Evolutionary conservation across 1,140 invertebrate genomes (phyloP), one percentile per base, ranked within the genome.

Genomic region (Mylabris phalerata): DNA sequence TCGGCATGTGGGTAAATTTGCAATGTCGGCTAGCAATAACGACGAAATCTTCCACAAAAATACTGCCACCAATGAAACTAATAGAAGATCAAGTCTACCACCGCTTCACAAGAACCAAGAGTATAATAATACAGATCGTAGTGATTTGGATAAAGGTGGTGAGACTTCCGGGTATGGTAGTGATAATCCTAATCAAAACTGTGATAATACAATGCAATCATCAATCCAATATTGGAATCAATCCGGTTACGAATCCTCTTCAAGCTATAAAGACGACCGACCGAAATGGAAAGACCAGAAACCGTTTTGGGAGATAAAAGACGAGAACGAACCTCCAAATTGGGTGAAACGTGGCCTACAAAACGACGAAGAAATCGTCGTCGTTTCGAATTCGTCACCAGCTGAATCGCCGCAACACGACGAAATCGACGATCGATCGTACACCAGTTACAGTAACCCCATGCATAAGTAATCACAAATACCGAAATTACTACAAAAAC

Each of bases 91-190:
- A 7, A 71, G 66, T 55, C 59, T 73, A 49, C 72, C 72, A 10
- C 71, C 72, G 13, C 60, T 73, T 6, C 60, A 64, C 50, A 64
- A 67, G 57, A 72, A 67, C 57, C 75, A 54, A 75, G 59, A 58
- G 48, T 67, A 64, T 7, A 58, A 63, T 32, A 45, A 46, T 10
- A 52, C 55, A 24, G 54, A 59, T 11, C 60, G 48, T 32, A 32
- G 54, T 39, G 69, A 71, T 9, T 68, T 65, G 48, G 76, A 77
- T 55, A 80, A 84, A 61, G 84, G 84, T 55, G 79, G 80, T 24
- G 85, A 87, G 59, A 87, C 85, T 56, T 86, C 84, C 26, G 85
- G 85, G 11, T 87, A 87, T 67, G 84, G 82, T 10, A 87, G 85
- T 65, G 85, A 87, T 61, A 84, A 81, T 27, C 70, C 81, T 2